Evolutionary conservation across 2,113 vertebrate genomes (phyloP), one percentile per base, ranked within the genome.

Genomic region (Podilymbus podiceps): DNA sequence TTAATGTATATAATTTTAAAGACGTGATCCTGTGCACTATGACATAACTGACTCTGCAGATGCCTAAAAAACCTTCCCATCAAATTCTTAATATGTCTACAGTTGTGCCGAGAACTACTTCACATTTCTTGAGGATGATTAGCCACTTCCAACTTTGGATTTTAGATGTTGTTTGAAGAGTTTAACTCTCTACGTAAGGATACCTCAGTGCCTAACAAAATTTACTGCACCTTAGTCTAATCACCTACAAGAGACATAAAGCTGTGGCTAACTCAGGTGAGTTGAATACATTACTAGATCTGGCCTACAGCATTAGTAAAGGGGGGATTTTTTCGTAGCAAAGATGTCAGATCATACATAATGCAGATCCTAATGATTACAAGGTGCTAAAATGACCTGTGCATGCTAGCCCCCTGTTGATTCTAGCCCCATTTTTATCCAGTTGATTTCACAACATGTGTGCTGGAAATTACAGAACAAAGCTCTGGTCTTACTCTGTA

Each of bases 301-400:
- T 66, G 33, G 13, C 27, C 31, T 42, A 11, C 55, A 86, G 59
- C 67, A 13, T 60, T 68, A 73, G 21, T 24, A 23, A 71, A 76
- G 58, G 9, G 19, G 17, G 21, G 12, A 6, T 27, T 56, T 27
- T 56, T 55, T 68, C 46, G 68, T 66, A 67, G 28, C 33, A 72
- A 22, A 82, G 33, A 17, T 67, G 7, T 30, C 76, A 66, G 50
- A 25, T 71, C 73, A 18, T 21, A 21, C 6, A 23, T 19, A 12
- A 31, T 14, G 11, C 21, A 52, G 2, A 19, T 24, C 23, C 23
- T 58, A n/a, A 27, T 28, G 35, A 33, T 38, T 11, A 11, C 31
- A 31, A 9, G 38, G 30, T 80, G 15, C 11, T 62, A 22, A 49
- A 6, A 9, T 25, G 38, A 42, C 8, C 35, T 0, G 0, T 35